Percentiles rank a stretch among this genome's conserved stretches.
phyloP scores from a whole-genome alignment of 2,888 invertebrate species.

The Caenorhabditis drosophilae region DNA sequence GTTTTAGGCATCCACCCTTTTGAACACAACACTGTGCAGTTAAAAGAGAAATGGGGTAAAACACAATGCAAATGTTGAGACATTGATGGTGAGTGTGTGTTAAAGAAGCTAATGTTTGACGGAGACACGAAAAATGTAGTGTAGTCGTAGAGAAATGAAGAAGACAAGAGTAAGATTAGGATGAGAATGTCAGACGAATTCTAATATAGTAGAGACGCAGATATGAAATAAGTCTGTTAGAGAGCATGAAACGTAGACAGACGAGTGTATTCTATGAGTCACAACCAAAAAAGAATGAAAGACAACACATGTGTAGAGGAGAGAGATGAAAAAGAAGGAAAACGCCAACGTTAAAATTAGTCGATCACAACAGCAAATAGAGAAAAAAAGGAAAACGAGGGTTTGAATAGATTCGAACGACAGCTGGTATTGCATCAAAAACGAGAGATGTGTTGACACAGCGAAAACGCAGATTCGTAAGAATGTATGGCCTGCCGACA shows the following conservation, averaged over 20 bases:
- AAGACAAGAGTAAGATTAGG: slow-evolving; percentile 3
- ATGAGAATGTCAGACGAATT: too few relatives aligned
- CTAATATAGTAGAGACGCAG: too few relatives aligned
- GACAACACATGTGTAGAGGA: background rate
- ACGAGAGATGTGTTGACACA: background rate
- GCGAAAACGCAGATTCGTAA: background rate
- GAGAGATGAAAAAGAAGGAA: slow-evolving; percentile 7
- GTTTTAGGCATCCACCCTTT: slow-evolving; percentile 7
- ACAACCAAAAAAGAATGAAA: slow-evolving; percentile 7
- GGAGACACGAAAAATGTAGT: slow-evolving; percentile 2
- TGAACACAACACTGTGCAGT: background rate
- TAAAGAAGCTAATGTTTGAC: slow-evolving; percentile 1
- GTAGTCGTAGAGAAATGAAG: slow-evolving; percentile 8
- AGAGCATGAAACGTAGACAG: background rate
- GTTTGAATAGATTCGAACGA: too few relatives aligned
- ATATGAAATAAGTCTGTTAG: slow-evolving; percentile 6
- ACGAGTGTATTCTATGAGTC: background rate
- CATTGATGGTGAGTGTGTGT: slow-evolving; percentile 2
- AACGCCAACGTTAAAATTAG: background rate
- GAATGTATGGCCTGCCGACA: background rate
- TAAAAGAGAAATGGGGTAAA: background rate
- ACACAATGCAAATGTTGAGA: background rate
- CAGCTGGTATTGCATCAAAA: too few relatives aligned
- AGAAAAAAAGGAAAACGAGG: slow-evolving; percentile 7
- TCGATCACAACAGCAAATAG: background rate